Evolutionary conservation across 1,140 invertebrate genomes (phyloP), one percentile per base, ranked within the genome.

Genomic region (Drusus annulatus): DNA sequence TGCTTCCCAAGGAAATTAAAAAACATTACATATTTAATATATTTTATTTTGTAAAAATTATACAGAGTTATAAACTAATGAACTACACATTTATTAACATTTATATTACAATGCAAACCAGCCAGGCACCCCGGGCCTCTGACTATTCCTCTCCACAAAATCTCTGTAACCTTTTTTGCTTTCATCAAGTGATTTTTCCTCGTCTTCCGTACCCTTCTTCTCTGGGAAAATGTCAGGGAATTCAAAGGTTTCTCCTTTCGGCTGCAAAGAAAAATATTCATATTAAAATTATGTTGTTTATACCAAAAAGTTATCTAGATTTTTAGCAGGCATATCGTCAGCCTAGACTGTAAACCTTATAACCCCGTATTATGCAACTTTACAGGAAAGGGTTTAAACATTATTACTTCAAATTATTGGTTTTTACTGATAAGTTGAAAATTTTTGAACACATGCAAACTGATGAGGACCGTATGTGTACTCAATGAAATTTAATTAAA

Each of bases 171-270:
- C 85, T 2, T 87, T 79, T 82, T 92, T 91, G 7, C 88, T 81
- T 54, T 91, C 86, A 16, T 91, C 85, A 1, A 91, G 28, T 0
- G 84, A 84, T 76, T 90, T 90, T 45, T 91, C 86, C 17, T 90
- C 86, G 36, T 89, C 85, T 36, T 86, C 54, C 21, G 85, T 79
- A 6, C 85, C 76, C 15, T 84, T 80, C 0, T 85, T 83, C 45
- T 87, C 79, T 10, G 86, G 81, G 65, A 91, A 91, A 19, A 93
- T n/a, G 50, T 92, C 85, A 1, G 93, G 93, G 84, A 92, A 93
- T 3, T 85, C 86, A 82, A 93, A 94, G 16, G 83, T 84, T 81
- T 91, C 85, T 10, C 86, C 86, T 84, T 89, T 90, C 2, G 90
- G 90, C 92, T 92, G 83, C 15, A 91, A 83, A 83, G 17, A 76